Base-by-base conservation (phyloP, 2,888 invertebrate genomes). In the Drosophila putrida region DNA sequence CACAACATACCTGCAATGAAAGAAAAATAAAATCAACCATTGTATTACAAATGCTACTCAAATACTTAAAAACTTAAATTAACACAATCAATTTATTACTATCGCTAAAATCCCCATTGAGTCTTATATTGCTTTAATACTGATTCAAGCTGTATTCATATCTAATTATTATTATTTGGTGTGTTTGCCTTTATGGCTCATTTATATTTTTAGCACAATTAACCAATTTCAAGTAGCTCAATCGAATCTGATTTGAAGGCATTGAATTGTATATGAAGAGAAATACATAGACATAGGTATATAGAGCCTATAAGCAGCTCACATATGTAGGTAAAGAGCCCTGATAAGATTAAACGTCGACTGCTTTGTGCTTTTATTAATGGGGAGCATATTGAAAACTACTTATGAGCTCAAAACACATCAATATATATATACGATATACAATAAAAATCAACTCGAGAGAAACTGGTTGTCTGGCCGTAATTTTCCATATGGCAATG, bases 1-100 rank as follows among this genome's bases (percentile, higher is more conserved):
- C 63, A 63, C 39, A 76, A 82, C 84, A 80, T 89, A 89, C 84
- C 89, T 82, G 81, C 43, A 82, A 82, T 11, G 50, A 71, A 65
- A 66, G 53, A 39, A 80, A 35, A 57, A 53, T 5, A 60, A 61
- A 41, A 51, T 41, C 27, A 31, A 28, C 47, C 36, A 38, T 46
- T 6, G 13, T 39, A 25, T 71, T 39, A 49, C n/a, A 43, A 46
- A 15, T 36, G 25, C 31, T 20, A 31, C 10, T 28, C n/a, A 54
- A 36, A 31, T 55, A 13, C 39, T 33, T 20, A 36, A 49, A 51
- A 28, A 11, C 25, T 41, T 20, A 46, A 57, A 63, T 47, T 49
- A 39, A 41, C n/a, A n/a, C 10, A 51, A 66, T 61, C 33, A 39
- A 44, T 36, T 66, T 53, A 44, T 31, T 57, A 58, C 35, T 57